Conservation (phyloP, 2,113 vertebrate genomes). For the Eidolon helvum region DNA sequence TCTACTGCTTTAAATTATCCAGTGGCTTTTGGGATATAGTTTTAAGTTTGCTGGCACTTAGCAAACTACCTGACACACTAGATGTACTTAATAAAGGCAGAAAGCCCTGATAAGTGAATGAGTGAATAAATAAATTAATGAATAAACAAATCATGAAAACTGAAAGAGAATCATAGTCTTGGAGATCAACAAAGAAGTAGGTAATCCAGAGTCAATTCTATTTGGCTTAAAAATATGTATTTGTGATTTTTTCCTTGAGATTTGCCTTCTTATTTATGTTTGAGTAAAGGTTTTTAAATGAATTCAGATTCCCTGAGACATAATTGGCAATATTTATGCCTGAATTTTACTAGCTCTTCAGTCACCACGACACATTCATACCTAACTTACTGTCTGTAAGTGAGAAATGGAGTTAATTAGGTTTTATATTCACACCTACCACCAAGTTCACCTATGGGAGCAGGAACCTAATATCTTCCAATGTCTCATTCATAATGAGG, state of each 20-base stretch:
- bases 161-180: not conserved
- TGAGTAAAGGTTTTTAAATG: not conserved
- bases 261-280: not conserved
- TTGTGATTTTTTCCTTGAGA: not conserved
- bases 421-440: not conserved
- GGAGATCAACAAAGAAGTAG: not conserved
- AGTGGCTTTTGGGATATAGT: not conserved
- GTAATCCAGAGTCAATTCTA: slow-evolving; percentile 6
- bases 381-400: not conserved
- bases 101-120: not conserved
- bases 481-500: not conserved
- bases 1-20: not conserved
- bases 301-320: slow-evolving; percentile 18
- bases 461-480: not conserved
- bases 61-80: not conserved
- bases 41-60: not conserved
- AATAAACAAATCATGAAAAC: slow-evolving; percentile 1
- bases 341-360: slow-evolving; percentile 1
- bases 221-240: not conserved
- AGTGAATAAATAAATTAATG: not conserved
- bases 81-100: not conserved
- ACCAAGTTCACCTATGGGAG: not conserved
- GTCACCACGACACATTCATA: too few species aligned
- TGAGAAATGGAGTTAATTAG: not conserved
- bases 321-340: not conserved